phyloP scores from a whole-genome alignment of 2,113 vertebrate genomes.

The Phaethon lepturus region DNA sequence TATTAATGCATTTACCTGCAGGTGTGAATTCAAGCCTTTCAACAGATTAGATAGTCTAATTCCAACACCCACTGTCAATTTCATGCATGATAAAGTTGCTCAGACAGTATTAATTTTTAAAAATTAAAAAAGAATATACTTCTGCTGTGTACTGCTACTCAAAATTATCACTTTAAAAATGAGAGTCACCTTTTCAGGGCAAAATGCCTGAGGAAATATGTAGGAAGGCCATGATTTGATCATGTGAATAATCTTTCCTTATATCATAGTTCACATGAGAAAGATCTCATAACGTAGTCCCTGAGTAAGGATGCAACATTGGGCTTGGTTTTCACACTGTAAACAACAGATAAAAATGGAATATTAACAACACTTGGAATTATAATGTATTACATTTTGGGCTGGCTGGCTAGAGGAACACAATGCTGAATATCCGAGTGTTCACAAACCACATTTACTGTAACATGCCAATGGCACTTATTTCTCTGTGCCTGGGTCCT shows the following conservation, averaged over 20 bases:
- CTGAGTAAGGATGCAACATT: neutral
- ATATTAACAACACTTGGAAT: neutral
- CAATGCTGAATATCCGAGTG: neutral
- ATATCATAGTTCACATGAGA: neutral
- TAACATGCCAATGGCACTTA: neutral
- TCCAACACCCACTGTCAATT: neutral
- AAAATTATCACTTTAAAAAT: neutral
- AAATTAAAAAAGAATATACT: neutral
- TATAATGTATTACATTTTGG: neutral
- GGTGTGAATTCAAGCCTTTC: conserved; percentile 6
- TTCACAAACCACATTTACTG: neutral
- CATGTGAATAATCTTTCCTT: neutral
- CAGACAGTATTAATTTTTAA: neutral
- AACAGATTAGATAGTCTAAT: neutral
- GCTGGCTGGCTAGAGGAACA: neutral
- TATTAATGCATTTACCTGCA: conserved; percentile 11
- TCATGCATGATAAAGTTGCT: neutral
- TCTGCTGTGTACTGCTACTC: neutral
- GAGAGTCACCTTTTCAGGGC: neutral
- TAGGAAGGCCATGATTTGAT: neutral
- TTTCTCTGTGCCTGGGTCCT: neutral
- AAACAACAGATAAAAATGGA: neutral
- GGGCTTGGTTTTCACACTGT: neutral
- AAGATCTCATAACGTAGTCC: neutral
- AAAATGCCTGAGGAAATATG: neutral